These are phyloP conservation scores for Stenurella melanura DNA, from an alignment of 2,888 invertebrate species.

Conservation along the genomic window DNA sequence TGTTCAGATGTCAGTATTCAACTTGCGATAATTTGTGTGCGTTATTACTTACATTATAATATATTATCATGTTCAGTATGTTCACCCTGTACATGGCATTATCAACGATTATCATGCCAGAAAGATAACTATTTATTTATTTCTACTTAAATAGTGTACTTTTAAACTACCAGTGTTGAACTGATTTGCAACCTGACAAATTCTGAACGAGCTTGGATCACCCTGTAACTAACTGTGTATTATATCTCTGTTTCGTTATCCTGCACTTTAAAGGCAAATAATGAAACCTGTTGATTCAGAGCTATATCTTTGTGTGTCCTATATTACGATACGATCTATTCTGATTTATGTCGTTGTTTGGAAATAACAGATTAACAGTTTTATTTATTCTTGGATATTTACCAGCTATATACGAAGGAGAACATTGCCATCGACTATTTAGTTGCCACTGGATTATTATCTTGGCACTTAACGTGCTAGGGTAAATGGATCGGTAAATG, in stretches of 20 bases:
- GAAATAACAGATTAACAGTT: slow-evolving; percentile 5
- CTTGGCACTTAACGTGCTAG: no score
- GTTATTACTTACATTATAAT: no score
- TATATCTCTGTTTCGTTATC: slow-evolving; percentile 28
- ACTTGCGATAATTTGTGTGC: no score
- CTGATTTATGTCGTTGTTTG: not conserved
- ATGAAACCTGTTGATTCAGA: slow-evolving; percentile 36
- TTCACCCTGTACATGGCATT: no score
- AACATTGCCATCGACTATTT: not conserved
- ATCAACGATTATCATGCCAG: no score
- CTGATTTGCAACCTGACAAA: not conserved
- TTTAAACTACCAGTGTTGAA: no score
- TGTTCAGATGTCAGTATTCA: no score
- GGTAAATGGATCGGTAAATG: no score
- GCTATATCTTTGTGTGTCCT: slow-evolving; percentile 10
- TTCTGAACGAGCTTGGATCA: not conserved
- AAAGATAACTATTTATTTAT: no score
- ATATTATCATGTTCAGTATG: no score
- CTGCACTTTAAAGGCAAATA: slow-evolving; percentile 25
- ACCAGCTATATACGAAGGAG: not conserved
- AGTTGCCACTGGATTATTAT: no score
- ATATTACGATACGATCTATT: not conserved
- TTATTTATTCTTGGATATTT: slow-evolving; percentile 7
- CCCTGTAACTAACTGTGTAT: slow-evolving; percentile 13
- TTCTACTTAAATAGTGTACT: no score